A percentile compares a stretch with the other conserved stretches of the same genome.
Evolutionary conservation across 2,888 invertebrate genomes (phyloP).

Genomic region (Dromius quadrimaculatus): DNA sequence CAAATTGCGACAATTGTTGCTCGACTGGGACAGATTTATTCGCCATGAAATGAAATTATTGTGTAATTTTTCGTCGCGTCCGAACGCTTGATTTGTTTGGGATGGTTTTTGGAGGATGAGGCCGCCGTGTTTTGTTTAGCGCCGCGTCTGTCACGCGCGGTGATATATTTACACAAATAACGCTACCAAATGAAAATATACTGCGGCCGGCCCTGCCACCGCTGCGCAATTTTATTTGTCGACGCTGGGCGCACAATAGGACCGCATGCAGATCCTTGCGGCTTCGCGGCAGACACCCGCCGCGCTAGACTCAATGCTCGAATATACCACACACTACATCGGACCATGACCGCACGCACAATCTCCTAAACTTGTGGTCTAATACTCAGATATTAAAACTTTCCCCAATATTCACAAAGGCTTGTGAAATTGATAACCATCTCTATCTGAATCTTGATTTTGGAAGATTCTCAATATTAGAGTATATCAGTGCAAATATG

Average conservation of each 20-base stretch:
- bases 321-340: not conserved
- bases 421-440: too few relatives aligned
- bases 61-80: constrained; percentile 50
- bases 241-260: constrained; percentile 46
- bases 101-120: constrained; percentile 1
- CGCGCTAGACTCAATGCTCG: not conserved
- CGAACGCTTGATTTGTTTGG: constrained; percentile 50
- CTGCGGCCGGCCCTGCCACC: constrained; percentile 21
- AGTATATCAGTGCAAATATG: too few relatives aligned
- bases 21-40: constrained; percentile 50
- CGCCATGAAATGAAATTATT: constrained; percentile 52
- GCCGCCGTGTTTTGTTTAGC: constrained; percentile 34
- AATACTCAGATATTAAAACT: too few relatives aligned
- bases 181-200: constrained; percentile 52
- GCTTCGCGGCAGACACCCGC: constrained; percentile 3
- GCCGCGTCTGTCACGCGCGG: constrained; percentile 46
- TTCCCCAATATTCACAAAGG: too few relatives aligned
- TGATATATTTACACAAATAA: constrained; percentile 53
- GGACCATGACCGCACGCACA: not conserved
- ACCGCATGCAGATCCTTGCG: constrained; percentile 47
- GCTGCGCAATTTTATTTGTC: constrained; percentile 49
- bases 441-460: too few relatives aligned
- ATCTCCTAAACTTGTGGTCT: not conserved
- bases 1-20: constrained; percentile 52
- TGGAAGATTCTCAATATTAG: too few relatives aligned